Conservation (phyloP, 2,888 invertebrate species). For the Acronicta leporina region DNA sequence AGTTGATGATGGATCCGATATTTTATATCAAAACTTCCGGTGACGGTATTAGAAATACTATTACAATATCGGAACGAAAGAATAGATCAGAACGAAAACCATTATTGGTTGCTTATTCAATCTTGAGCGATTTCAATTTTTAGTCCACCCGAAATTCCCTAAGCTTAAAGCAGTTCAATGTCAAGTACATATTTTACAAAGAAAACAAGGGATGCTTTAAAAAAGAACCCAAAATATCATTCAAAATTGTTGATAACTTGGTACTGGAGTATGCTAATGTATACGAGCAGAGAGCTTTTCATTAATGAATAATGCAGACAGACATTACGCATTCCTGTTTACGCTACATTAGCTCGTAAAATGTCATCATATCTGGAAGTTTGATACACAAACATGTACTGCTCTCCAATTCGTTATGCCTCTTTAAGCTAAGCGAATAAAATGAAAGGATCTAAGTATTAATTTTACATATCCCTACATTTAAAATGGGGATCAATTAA, state of each 20-base stretch:
- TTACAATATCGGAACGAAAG: too few relatives aligned
- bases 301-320: conserved; percentile 41
- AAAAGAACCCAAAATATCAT: conserved; percentile 7
- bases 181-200: background rate
- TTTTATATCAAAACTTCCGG: too few relatives aligned
- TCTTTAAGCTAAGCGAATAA: too few relatives aligned
- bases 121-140: too few relatives aligned
- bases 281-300: conserved; percentile 19
- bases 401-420: background rate
- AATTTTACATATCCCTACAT: too few relatives aligned
- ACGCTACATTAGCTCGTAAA: conserved; percentile 41
- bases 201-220: background rate
- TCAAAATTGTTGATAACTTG: conserved; percentile 15
- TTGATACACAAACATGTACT: conserved; percentile 1
- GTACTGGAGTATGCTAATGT: conserved; percentile 17
- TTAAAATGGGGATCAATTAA: too few relatives aligned
- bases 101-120: too few relatives aligned
- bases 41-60: too few relatives aligned
- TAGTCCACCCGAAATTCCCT: background rate
- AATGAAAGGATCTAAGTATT: too few relatives aligned
- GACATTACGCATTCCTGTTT: conserved; percentile 31
- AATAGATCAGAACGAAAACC: too few relatives aligned
- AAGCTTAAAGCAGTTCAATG: background rate
- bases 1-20: too few relatives aligned
- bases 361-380: conserved; percentile 19